Evolutionary conservation across 1,140 invertebrate species (phyloP).

Genomic region (Macrobrachium rosenbergii): DNA sequence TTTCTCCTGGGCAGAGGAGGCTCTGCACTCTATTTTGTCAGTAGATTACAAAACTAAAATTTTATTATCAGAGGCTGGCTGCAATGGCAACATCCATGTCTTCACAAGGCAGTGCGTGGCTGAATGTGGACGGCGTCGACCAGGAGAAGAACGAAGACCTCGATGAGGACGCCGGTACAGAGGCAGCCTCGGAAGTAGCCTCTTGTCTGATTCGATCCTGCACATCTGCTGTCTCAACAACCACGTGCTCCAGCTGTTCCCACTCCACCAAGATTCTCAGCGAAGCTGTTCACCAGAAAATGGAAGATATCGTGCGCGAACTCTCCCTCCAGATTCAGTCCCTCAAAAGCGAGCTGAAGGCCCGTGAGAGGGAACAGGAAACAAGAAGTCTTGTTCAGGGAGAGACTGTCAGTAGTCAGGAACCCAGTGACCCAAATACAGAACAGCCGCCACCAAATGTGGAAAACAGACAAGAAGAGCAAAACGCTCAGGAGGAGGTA

Average conservation of each 20-base stretch:
- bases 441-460: too few relatives aligned
- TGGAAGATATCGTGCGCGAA: slow-evolving; percentile 43
- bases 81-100: slow-evolving; percentile 9
- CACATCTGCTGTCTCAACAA: not conserved
- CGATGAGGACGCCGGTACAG: not conserved
- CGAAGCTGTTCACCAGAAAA: slow-evolving; percentile 39
- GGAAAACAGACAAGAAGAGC: too few relatives aligned
- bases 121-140: not conserved
- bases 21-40: too few relatives aligned
- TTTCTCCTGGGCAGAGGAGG: too few relatives aligned
- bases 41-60: not conserved
- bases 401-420: not conserved
- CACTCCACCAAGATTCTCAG: slow-evolving; percentile 37
- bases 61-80: slow-evolving; percentile 1
- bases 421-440: not conserved
- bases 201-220: slow-evolving; percentile 13
- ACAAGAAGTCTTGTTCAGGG: not conserved
- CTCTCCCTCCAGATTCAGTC: slow-evolving; percentile 41
- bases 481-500: too few relatives aligned
- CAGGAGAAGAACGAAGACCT: slow-evolving; percentile 18
- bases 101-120: slow-evolving; percentile 18
- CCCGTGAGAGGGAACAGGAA: slow-evolving; percentile 22
- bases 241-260: slow-evolving; percentile 22
- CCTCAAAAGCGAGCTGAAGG: slow-evolving; percentile 33
- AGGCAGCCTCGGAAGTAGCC: not conserved